phyloP scores from a whole-genome alignment of 2,888 invertebrate species.

The Thymelicus lineola region DNA sequence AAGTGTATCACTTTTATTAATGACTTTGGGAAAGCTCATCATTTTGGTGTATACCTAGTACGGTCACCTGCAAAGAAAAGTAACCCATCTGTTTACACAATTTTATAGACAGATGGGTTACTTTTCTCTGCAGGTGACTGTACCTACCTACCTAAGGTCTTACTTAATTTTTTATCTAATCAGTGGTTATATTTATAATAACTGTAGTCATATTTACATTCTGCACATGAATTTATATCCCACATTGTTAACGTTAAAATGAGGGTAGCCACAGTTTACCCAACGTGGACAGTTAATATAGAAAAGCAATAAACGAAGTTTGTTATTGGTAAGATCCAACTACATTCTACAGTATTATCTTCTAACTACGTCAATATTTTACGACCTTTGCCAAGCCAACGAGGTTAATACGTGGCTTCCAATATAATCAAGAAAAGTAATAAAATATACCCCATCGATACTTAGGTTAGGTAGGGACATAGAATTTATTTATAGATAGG shows the following conservation, averaged over 20 bases:
- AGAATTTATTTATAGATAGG: not conserved
- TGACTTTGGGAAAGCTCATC: too few relatives aligned
- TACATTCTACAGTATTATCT: conserved; percentile 27
- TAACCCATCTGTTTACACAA: too few relatives aligned
- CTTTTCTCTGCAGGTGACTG: too few relatives aligned
- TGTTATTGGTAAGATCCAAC: conserved; percentile 44
- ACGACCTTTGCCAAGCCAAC: conserved; percentile 9
- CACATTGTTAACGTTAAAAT: not conserved
- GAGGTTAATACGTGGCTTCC: conserved; percentile 7
- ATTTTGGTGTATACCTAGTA: too few relatives aligned
- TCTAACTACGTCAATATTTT: conserved; percentile 18
- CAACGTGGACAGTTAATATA: conserved; percentile 3
- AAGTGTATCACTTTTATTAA: too few relatives aligned
- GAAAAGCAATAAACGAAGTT: conserved; percentile 25
- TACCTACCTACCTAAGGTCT: too few relatives aligned
- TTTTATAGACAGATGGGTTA: too few relatives aligned
- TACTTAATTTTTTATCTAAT: too few relatives aligned
- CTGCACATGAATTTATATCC: too few relatives aligned
- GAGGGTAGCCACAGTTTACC: conserved; percentile 11
- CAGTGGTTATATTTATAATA: too few relatives aligned
- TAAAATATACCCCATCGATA: not conserved
- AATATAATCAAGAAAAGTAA: conserved; percentile 6
- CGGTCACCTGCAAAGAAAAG: too few relatives aligned
- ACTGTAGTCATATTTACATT: not conserved
- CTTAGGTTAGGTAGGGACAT: not conserved